These are phyloP conservation scores for Furcula furcula DNA, from an alignment of 2,888 invertebrate genomes.

Conservation along the genomic window DNA sequence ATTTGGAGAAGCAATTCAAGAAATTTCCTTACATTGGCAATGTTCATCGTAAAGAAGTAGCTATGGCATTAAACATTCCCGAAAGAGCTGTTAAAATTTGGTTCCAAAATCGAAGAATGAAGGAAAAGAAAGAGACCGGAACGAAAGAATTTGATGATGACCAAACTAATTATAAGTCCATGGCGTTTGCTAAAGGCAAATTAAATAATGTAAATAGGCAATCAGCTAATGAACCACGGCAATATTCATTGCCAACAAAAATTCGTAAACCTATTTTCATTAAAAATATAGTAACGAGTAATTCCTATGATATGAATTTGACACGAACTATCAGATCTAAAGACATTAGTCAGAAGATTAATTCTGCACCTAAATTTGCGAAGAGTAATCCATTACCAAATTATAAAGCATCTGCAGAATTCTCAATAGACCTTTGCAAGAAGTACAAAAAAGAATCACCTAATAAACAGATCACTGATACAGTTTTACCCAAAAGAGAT, in stretches of 20 bases:
- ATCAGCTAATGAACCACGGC: conserved; percentile 38
- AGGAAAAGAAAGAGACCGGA: conserved; percentile 82
- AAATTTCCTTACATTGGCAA: conserved; percentile 85
- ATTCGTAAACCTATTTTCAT: not conserved
- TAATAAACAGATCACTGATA: not conserved
- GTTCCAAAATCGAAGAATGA: conserved; percentile 93
- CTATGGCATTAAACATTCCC: conserved; percentile 82
- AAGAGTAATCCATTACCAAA: conserved; percentile 2
- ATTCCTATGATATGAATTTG: not conserved
- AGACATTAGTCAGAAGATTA: conserved; percentile 1
- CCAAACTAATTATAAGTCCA: conserved; percentile 20
- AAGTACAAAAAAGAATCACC: conserved; percentile 6
- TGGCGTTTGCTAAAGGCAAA: conserved; percentile 34
- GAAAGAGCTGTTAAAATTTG: conserved; percentile 92
- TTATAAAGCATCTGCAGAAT: conserved; percentile 6
- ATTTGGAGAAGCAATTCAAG: conserved; percentile 87
- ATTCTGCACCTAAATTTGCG: conserved; percentile 2
- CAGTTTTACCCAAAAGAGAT: conserved; percentile 1
- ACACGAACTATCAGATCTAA: not conserved
- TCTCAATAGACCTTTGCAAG: conserved; percentile 12
- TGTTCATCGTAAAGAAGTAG: conserved; percentile 85
- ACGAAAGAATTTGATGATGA: conserved; percentile 35
- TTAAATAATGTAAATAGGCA: conserved; percentile 35
- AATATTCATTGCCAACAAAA: conserved; percentile 30
- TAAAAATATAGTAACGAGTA: not conserved